Percentiles rank a stretch among this genome's conserved stretches.
Evolutionary conservation across 2,797 vertebrate species (phyloP).

Genomic region (Melanitta fusca): DNA sequence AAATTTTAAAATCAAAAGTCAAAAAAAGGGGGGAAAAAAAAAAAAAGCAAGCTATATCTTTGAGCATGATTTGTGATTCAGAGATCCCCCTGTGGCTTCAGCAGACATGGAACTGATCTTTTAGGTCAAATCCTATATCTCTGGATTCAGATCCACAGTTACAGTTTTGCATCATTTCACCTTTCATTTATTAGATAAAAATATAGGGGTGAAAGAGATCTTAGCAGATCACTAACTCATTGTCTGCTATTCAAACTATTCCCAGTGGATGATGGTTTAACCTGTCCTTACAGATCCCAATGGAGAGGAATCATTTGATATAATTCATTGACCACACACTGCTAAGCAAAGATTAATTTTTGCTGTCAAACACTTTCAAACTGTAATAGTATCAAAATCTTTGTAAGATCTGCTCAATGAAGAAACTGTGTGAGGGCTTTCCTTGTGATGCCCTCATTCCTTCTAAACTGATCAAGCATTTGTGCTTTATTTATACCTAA

Average conservation of each 20-base stretch:
- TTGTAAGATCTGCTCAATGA: background rate
- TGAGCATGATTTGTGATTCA: background rate
- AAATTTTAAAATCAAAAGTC: background rate
- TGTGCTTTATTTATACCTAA: background rate
- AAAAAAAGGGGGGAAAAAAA: background rate
- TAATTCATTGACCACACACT: background rate
- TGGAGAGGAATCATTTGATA: background rate
- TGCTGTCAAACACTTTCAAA: background rate
- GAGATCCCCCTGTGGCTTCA: background rate
- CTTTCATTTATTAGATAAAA: background rate
- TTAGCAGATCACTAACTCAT: background rate
- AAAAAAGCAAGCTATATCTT: background rate
- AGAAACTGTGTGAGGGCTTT: background rate
- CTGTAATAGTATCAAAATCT: background rate
- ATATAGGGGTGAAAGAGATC: background rate
- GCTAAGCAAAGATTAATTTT: background rate
- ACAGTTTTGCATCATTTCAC: background rate
- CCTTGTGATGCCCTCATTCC: background rate
- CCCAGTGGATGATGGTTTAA: background rate
- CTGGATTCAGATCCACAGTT: background rate
- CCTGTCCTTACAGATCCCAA: background rate
- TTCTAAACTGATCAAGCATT: fast-evolving
- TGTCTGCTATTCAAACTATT: background rate
- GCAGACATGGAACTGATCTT: background rate
- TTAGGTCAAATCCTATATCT: background rate